Evolutionary conservation across 2,797 vertebrate species (phyloP).

Genomic region (Coendou prehensilis): DNA sequence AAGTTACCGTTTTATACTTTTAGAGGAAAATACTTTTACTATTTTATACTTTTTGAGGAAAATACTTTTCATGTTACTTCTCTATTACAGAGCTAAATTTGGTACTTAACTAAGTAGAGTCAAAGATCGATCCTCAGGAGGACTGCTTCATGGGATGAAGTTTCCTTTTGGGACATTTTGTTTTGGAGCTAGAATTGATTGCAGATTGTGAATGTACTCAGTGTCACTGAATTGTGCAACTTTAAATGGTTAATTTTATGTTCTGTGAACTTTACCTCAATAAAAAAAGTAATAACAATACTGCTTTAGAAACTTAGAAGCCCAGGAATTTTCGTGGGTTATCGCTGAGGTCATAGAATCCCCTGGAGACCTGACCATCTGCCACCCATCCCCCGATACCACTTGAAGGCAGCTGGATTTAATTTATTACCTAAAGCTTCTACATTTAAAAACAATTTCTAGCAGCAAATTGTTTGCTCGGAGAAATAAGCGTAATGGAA

Average conservation of each 20-base stretch:
- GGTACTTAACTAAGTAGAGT: background rate
- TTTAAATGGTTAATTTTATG: constrained; percentile 51
- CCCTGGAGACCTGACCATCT: background rate
- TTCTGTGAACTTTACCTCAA: constrained; percentile 60
- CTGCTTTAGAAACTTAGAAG: constrained; percentile 21
- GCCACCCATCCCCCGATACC: background rate
- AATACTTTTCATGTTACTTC: constrained; percentile 54
- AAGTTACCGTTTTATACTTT: background rate
- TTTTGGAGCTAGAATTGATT: constrained; percentile 26
- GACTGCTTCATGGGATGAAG: background rate
- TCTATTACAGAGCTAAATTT: constrained; percentile 5
- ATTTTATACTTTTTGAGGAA: constrained; percentile 46
- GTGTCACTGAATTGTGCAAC: background rate
- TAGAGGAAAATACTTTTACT: background rate
- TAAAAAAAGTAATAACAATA: background rate
- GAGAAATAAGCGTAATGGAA: constrained; percentile 50
- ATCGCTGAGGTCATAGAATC: constrained; percentile 50
- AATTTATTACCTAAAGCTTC: constrained; percentile 47
- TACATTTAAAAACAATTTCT: constrained; percentile 51
- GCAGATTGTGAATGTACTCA: constrained; percentile 26
- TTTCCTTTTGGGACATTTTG: background rate
- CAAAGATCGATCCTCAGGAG: constrained; percentile 14
- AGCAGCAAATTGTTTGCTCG: constrained; percentile 56
- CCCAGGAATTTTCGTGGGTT: background rate
- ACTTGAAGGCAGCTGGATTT: constrained; percentile 58